Conservation (phyloP, 2,113 vertebrate genomes). For the Periophthalmus modestus region DNA sequence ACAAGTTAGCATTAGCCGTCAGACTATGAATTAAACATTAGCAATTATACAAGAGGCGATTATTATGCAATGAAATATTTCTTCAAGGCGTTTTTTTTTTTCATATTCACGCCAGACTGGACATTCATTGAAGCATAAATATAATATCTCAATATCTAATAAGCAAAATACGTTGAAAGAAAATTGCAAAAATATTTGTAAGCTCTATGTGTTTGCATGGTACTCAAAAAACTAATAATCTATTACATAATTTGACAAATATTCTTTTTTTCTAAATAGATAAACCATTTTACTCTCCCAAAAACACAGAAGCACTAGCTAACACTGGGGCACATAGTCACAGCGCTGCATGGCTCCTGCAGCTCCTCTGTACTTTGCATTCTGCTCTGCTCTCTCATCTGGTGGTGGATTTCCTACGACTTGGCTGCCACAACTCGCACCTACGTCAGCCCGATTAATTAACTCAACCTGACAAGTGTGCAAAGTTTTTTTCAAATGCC, state of each 20-base stretch:
- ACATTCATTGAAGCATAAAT: no score
- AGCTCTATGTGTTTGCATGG: no score
- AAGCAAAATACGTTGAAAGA: no score
- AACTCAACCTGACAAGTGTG: constrained; percentile 35
- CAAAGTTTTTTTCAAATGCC: constrained; percentile 21
- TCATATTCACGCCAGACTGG: no score
- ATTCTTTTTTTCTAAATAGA: background rate
- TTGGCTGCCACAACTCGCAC: constrained; percentile 26
- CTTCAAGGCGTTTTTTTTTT: no score
- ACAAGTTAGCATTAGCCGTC: no score
- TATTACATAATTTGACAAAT: background rate
- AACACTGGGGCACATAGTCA: background rate
- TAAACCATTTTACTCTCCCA: background rate
- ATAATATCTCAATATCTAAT: no score
- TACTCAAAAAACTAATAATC: background rate
- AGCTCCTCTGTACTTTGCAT: constrained; percentile 16
- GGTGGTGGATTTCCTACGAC: constrained; percentile 27
- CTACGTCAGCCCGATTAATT: constrained; percentile 26
- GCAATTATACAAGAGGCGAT: background rate
- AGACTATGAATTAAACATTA: background rate
- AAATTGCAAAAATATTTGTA: no score
- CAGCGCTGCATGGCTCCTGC: background rate
- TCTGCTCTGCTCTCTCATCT: constrained; percentile 3
- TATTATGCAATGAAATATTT: no score
- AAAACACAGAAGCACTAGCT: background rate